These are phyloP conservation scores for Sturnira hondurensis DNA, from an alignment of 2,113 vertebrate species.

Conservation along the genomic window DNA sequence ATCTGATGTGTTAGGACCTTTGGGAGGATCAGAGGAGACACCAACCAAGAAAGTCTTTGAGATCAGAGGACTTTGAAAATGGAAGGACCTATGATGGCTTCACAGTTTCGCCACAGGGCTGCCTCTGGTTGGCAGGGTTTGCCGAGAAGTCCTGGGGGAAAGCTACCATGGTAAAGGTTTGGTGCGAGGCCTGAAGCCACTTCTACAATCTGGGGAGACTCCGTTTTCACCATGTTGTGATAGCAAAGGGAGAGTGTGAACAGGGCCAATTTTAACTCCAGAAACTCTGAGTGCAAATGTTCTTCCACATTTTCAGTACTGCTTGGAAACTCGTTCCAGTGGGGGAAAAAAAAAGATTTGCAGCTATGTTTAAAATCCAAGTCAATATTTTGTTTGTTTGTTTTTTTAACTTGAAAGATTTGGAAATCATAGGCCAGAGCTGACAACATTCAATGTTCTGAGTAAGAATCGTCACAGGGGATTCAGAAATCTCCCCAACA, in stretches of 20 bases:
- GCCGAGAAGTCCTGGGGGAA: background rate
- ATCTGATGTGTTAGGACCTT: background rate
- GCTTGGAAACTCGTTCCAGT: background rate
- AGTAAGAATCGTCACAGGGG: background rate
- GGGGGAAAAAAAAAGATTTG: background rate
- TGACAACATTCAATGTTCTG: background rate
- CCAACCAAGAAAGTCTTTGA: background rate
- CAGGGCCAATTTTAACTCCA: background rate
- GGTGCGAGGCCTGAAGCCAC: background rate
- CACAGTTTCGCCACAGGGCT: background rate
- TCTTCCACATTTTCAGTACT: background rate
- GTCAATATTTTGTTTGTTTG: background rate
- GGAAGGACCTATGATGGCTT: background rate
- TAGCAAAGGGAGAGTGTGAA: background rate
- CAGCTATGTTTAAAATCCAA: slow-evolving; percentile 37
- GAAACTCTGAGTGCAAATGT: background rate
- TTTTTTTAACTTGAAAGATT: slow-evolving; percentile 14
- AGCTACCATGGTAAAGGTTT: background rate
- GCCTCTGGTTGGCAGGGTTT: background rate
- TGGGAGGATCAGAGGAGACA: background rate
- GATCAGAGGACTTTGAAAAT: background rate
- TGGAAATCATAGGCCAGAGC: background rate
- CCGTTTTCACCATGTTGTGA: background rate
- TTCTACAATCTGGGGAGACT: background rate
- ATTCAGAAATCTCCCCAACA: background rate